Percentiles rank a stretch among this genome's conserved stretches.
These are phyloP conservation scores for Tachysurus fulvidraco DNA, from an alignment of 2,113 vertebrate genomes.

Conservation along the genomic window DNA sequence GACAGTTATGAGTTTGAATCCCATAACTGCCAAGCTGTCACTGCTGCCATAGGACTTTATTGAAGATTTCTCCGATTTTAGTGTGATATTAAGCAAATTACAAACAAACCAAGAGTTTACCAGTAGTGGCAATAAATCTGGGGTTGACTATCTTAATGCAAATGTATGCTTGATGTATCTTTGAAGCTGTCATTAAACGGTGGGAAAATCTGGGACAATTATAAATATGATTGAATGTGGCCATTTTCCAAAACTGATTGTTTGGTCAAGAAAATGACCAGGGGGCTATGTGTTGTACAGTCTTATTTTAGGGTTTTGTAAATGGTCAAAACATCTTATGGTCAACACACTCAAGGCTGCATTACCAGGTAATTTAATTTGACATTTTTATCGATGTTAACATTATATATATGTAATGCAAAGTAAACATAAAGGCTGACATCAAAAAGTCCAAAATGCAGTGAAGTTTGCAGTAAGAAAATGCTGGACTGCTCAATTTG, in stretches of 20 bases:
- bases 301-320: background rate
- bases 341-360: background rate
- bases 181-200: background rate
- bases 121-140: background rate
- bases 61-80: background rate
- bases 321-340: background rate
- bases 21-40: too few relatives aligned
- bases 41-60: too few relatives aligned
- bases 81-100: background rate
- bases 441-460: background rate
- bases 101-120: background rate
- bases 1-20: too few relatives aligned
- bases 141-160: background rate
- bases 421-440: background rate
- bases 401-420: background rate
- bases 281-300: background rate
- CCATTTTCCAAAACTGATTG: background rate
- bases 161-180: background rate
- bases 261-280: background rate
- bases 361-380: background rate
- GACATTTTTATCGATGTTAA: background rate
- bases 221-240: background rate
- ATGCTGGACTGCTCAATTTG: slow-evolving; percentile 1
- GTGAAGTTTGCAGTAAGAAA: background rate
- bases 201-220: background rate